Evolutionary conservation across 1,140 invertebrate species (phyloP), one percentile per base, ranked within the genome.

Genomic region (Mercenaria mercenaria): DNA sequence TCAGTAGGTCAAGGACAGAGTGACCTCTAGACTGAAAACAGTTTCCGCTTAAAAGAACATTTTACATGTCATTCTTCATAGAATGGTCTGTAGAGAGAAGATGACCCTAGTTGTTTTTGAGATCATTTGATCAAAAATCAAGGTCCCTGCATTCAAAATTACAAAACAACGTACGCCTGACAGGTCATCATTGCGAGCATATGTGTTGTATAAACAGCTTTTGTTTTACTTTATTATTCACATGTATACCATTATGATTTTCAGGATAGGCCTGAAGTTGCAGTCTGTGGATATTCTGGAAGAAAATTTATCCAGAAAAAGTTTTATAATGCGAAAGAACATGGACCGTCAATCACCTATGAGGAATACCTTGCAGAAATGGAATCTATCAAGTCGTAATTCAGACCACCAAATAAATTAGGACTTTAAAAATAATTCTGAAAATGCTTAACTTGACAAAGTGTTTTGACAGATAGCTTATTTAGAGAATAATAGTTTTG

Each of bases 231-330:
- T 47, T 47, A 47, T 47, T 47, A 47, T 47, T 8, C 15, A 47
- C 43, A 47, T 47, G 43, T 47, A 47, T n/a, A n/a, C 6, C 43
- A 8, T 47, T 47, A 8, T 47, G 43, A 74, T 15, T 69, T 95
- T 94, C 95, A 99, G 99, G 99, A 99, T 96, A 98, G 98, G 96
- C 98, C 98, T 90, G 99, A 99, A 50, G 97, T 98, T 95, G 98
- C 99, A 96, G 96, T 96, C 29, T 99, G 99, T 97, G 98, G 98
- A 72, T 99, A 99, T 95, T 99, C 99, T 96, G 99, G 99, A 18
- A 96, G 93, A 50, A 95, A 94, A 87, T 96, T 95, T 90, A 93
- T 95, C 20, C 94, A 94, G 79, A 92, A 94, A 79, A 94, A 95
- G 64, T 94, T 91, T 88, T 95, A 96, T 77, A 89, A 95, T 77